Evolutionary conservation across 1,140 invertebrate genomes (phyloP).

Genomic region (Drosophila jambulina): DNA sequence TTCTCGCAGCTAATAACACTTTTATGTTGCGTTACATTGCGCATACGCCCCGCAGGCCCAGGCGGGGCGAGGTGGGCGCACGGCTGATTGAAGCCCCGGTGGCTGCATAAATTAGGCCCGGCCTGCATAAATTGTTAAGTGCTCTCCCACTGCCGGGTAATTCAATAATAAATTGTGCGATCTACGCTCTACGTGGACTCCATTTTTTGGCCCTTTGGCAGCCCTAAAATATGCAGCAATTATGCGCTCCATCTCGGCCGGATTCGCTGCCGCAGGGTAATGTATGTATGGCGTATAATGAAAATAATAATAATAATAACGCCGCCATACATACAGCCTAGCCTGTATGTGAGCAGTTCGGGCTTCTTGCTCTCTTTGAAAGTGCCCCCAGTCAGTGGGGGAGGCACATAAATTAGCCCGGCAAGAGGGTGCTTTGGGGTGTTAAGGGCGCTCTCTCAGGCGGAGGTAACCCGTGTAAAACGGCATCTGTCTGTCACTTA

Average conservation of each 20-base stretch:
- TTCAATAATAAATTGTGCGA: conserved; percentile 74
- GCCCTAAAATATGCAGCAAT: conserved; percentile 77
- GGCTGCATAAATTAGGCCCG: conserved; percentile 68
- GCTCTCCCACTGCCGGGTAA: conserved; percentile 67
- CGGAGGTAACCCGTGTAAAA: neutral
- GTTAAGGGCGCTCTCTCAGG: neutral
- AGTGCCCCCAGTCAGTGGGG: conserved; percentile 4
- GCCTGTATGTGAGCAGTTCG: conserved; percentile 1
- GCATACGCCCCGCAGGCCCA: conserved; percentile 29
- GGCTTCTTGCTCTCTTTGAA: neutral
- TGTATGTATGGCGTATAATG: conserved; percentile 72
- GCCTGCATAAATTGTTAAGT: conserved; percentile 81
- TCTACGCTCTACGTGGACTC: conserved; percentile 23
- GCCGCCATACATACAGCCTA: neutral
- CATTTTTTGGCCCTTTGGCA: conserved; percentile 54
- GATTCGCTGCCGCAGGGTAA: conserved; percentile 59
- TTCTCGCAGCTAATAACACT: conserved; percentile 79
- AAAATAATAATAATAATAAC: conserved; percentile 75
- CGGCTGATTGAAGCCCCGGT: conserved; percentile 44
- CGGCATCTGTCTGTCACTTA: conserved; percentile 86
- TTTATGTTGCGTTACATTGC: conserved; percentile 62
- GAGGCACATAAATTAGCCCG: conserved; percentile 27
- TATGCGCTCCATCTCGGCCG: conserved; percentile 45
- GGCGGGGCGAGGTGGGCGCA: neutral
- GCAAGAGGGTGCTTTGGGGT: neutral